These are phyloP conservation scores for Brachycybe producta DNA, from an alignment of 2,888 invertebrate genomes.

Conservation along the genomic window DNA sequence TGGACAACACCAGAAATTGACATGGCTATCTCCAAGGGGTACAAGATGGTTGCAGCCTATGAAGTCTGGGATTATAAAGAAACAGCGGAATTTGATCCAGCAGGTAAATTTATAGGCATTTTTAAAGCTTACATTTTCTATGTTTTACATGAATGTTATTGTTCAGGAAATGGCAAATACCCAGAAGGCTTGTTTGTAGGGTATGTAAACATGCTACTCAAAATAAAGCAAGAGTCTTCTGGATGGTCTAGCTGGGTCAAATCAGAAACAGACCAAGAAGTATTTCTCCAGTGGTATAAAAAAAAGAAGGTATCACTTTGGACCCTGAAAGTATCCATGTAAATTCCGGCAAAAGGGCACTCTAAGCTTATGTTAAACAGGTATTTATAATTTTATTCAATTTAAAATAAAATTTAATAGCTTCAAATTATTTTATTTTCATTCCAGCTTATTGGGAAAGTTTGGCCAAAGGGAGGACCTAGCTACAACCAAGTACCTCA, in stretches of 20 bases:
- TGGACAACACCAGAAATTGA: slow-evolving; percentile 9
- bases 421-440: background rate
- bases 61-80: slow-evolving; percentile 8
- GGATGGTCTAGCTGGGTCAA: background rate
- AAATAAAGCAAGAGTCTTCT: slow-evolving; percentile 5
- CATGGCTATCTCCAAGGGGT: background rate
- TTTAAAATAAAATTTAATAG: background rate
- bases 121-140: no score
- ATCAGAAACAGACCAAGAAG: background rate
- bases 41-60: background rate
- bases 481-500: background rate
- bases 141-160: no score
- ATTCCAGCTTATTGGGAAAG: slow-evolving; percentile 5
- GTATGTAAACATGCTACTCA: background rate
- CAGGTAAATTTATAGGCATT: no score
- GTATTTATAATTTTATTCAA: background rate
- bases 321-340: background rate
- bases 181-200: slow-evolving; percentile 5
- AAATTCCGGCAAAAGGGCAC: background rate
- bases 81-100: background rate
- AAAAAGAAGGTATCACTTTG: no score
- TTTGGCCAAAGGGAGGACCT: slow-evolving; percentile 6
- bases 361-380: slow-evolving; percentile 2
- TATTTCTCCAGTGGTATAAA: background rate
- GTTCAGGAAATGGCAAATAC: background rate